Evolutionary conservation across 2,888 invertebrate species (phyloP).

Genomic region (Priapulus caudatus): DNA sequence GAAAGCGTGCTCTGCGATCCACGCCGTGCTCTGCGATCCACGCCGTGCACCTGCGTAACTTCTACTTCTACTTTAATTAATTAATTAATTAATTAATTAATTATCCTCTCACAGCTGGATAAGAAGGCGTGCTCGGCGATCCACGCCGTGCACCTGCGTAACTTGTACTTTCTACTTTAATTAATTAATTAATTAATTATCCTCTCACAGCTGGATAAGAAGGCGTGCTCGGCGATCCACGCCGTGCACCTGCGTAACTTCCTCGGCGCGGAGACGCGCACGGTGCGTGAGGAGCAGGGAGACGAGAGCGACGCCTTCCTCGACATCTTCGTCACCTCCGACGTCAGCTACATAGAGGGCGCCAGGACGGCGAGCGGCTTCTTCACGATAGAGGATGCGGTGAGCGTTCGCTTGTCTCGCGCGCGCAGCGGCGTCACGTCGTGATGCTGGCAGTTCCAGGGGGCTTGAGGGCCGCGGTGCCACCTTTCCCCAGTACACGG

Average conservation of each 20-base stretch:
- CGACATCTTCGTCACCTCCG: constrained; percentile 72
- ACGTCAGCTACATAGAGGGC: constrained; percentile 88
- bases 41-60: constrained; percentile 92
- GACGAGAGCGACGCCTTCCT: constrained; percentile 96
- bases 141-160: constrained; percentile 94
- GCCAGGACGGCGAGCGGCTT: constrained; percentile 95
- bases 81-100: too few relatives aligned
- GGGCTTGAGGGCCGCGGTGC: constrained; percentile 5
- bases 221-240: constrained; percentile 93
- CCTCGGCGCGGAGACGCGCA: constrained; percentile 73
- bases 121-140: constrained; percentile 93
- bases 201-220: constrained; percentile 60
- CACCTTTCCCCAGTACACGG: not conserved
- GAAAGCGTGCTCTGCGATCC: constrained; percentile 90
- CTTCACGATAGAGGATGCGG: constrained; percentile 84
- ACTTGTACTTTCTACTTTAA: constrained; percentile 49
- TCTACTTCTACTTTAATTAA: too few relatives aligned
- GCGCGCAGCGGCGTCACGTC: too few relatives aligned
- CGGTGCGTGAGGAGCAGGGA: constrained; percentile 88
- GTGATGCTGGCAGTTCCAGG: too few relatives aligned
- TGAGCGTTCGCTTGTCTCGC: too few relatives aligned
- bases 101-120: too few relatives aligned
- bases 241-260: constrained; percentile 94
- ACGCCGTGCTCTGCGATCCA: constrained; percentile 98
- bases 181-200: too few relatives aligned